These are phyloP conservation scores for Buphagus erythrorhynchus DNA, from an alignment of 2,797 vertebrate genomes.

Conservation along the genomic window DNA sequence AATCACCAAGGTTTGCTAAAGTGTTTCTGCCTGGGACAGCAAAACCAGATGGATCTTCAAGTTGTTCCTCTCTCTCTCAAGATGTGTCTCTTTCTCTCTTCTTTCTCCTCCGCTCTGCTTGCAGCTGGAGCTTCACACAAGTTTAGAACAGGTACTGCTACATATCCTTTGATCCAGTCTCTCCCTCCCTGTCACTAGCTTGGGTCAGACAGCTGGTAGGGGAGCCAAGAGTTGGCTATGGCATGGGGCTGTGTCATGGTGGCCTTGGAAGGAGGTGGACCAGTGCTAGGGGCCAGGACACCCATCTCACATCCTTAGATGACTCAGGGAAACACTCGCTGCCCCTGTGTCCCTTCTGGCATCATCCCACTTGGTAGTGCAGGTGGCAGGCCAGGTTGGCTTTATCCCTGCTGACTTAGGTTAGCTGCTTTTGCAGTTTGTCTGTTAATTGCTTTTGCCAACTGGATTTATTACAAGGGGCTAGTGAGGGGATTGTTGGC, in stretches of 20 bases:
- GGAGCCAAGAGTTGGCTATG: background rate
- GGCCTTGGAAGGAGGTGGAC: background rate
- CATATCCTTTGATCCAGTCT: background rate
- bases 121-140: background rate
- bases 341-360: background rate
- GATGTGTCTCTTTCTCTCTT: background rate
- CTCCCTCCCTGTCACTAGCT: background rate
- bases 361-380: background rate
- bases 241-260: rapidly evolving
- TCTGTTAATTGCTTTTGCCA: background rate
- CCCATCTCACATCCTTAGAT: background rate
- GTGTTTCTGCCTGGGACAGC: background rate
- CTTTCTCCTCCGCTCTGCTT: background rate
- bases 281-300: rapidly evolving
- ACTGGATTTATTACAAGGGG: background rate
- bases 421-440: background rate
- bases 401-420: background rate
- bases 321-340: background rate
- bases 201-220: background rate
- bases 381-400: background rate
- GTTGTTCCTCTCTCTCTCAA: rapidly evolving
- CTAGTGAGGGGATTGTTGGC: background rate
- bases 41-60: background rate
- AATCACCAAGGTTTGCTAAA: background rate
- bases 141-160: rapidly evolving